A percentile compares a stretch with the other conserved stretches of the same genome.
These are phyloP conservation scores for Hippoglossus stenolepis DNA, from an alignment of 2,113 vertebrate species.

Conservation along the genomic window DNA sequence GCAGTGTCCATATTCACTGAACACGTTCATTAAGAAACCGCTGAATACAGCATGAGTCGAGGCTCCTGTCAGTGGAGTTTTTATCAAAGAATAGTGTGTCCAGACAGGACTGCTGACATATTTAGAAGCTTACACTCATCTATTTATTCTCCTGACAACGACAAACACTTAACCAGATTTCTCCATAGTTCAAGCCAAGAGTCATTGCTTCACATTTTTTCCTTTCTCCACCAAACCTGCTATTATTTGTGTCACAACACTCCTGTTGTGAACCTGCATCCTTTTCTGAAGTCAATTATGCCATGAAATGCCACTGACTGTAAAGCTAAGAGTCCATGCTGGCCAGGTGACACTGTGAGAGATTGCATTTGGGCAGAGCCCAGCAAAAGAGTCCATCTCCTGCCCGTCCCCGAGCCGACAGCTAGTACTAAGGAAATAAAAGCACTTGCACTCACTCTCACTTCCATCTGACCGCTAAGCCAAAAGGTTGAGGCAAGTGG, in stretches of 20 bases:
- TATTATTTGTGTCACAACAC: slow-evolving; percentile 28
- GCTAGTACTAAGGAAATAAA: slow-evolving; percentile 43
- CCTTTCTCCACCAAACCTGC: neutral
- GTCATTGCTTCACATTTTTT: neutral
- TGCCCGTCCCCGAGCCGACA: slow-evolving; percentile 20
- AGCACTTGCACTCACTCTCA: slow-evolving; percentile 25
- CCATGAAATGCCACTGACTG: slow-evolving; percentile 66
- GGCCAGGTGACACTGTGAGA: slow-evolving; percentile 63
- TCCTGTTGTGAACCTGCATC: slow-evolving; percentile 38
- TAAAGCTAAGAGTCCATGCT: slow-evolving; percentile 33
- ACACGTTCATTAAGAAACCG: neutral
- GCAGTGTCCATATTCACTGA: neutral
- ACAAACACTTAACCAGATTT: slow-evolving; percentile 30
- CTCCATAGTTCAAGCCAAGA: slow-evolving; percentile 1
- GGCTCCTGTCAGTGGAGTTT: neutral
- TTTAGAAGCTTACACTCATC: neutral
- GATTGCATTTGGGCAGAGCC: slow-evolving; percentile 60
- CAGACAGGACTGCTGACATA: neutral
- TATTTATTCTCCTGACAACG: neutral
- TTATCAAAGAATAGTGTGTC: neutral
- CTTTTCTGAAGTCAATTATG: slow-evolving; percentile 65
- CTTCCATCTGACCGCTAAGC: slow-evolving; percentile 28
- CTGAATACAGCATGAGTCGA: neutral
- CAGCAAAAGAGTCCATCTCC: slow-evolving; percentile 61
- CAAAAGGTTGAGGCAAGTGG: slow-evolving; percentile 44